Percentiles rank a stretch among this genome's conserved stretches.
Conservation (phyloP, 2,113 vertebrate species). For the Sceloporus undulatus region DNA sequence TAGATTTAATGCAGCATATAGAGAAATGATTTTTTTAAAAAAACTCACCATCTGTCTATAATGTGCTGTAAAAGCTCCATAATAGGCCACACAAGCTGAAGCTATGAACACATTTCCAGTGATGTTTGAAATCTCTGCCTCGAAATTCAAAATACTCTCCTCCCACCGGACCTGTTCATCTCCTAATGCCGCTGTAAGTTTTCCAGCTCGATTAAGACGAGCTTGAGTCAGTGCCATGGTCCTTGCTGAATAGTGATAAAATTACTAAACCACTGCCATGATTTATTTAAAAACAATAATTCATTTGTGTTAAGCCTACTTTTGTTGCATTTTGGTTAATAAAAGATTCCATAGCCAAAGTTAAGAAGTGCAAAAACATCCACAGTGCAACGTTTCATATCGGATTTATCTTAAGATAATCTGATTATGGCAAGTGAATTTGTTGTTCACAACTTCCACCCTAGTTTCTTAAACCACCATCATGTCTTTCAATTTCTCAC, state of each 20-base stretch:
- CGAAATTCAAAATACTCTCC: slow-evolving; percentile 81
- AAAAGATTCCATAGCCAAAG: background rate
- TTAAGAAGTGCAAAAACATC: background rate
- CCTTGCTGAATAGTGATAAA: slow-evolving; percentile 71
- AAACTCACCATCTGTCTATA: slow-evolving; percentile 83
- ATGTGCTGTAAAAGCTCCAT: slow-evolving; percentile 86
- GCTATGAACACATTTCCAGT: slow-evolving; percentile 88
- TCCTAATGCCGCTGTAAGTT: slow-evolving; percentile 82
- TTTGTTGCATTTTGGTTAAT: background rate
- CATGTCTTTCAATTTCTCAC: background rate
- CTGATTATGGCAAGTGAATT: background rate
- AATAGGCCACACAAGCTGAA: slow-evolving; percentile 87
- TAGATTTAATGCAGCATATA: background rate
- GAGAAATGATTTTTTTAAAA: slow-evolving; percentile 15
- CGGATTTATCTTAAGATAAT: background rate
- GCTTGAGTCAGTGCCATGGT: slow-evolving; percentile 84
- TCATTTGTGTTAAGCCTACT: background rate
- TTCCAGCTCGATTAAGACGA: slow-evolving; percentile 81
- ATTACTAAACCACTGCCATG: slow-evolving; percentile 12
- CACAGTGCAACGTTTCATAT: background rate
- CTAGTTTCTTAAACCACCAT: background rate
- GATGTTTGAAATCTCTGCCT: slow-evolving; percentile 84
- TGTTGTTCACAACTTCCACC: background rate
- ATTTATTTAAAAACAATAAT: background rate
- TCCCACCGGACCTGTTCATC: slow-evolving; percentile 88